Base-by-base conservation (phyloP, 2,113 vertebrate species). In the Hyaena hyaena region DNA sequence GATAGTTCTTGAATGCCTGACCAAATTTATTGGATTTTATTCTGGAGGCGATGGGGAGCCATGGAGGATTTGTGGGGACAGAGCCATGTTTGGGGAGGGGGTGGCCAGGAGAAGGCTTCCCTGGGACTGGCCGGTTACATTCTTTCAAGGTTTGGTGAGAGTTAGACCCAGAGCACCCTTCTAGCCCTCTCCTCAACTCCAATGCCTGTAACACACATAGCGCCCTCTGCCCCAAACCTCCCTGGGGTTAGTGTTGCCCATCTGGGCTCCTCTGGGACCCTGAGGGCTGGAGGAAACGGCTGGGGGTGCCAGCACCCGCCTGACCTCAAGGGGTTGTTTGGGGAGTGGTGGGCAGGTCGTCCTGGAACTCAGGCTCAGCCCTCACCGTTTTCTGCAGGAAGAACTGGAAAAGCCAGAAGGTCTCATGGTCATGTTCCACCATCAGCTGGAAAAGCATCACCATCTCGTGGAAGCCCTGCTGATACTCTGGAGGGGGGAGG, bases 381-480 rank as follows among this genome's bases (percentile, higher is more conserved):
- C 98, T 97, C 77, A 98, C 97, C 4, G 53, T 98, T 98, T 98
- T 98, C 95, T 98, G 96, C 39, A 97, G 95, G 43, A 98, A 99
- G 91, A 98, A 98, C 53, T 98, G 98, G 90, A 98, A 98, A 14
- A 98, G 91, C 97, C 98, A 98, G 87, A 96, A 98, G 88, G 93
- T 93, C 69, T 98, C 97, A 0, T 96, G 87, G 19, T 98, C 97
- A 2, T 94, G 92, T 66, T 98, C 55, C 0, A 95, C 96, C 79
- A 97, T 98, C 68, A 98, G 69, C 45, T 93, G 90, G 88, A 98
- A 98, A 17, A 98, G 95, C 93, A 98, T 95, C 85, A 98, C 94
- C 97, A 98, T 98, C 91, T 98, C 97, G 0, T 96, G 96, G 95
- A 98, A 98, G 35, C 98, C 98, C 74, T 96, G 96, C 88, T 98